These are phyloP conservation scores for human (Homo sapiens) DNA, from an alignment of 2,113 vertebrate genomes.

Conservation along the genomic window GRCh38 chr4:177788001-177788500, in stretches of 20 bases:
- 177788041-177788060: neutral
- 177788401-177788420: neutral
- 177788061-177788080: neutral
- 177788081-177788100: neutral
- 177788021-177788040: neutral
- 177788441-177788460: neutral
- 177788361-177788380: neutral
- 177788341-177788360: neutral
- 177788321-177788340: neutral
- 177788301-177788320: neutral
- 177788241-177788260: neutral
- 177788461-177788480: neutral
- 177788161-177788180: neutral
- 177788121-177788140: neutral
- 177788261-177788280: neutral
- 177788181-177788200: neutral
- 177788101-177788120: neutral
- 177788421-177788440: neutral
- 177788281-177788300: neutral
- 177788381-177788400: rapidly evolving
- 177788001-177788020: neutral
- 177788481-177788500: too few relatives aligned
- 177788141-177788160: neutral
- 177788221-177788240: neutral
- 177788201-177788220: neutral